phyloP scores from a whole-genome alignment of 2,113 vertebrate genomes.

The Calyptomena viridis region DNA sequence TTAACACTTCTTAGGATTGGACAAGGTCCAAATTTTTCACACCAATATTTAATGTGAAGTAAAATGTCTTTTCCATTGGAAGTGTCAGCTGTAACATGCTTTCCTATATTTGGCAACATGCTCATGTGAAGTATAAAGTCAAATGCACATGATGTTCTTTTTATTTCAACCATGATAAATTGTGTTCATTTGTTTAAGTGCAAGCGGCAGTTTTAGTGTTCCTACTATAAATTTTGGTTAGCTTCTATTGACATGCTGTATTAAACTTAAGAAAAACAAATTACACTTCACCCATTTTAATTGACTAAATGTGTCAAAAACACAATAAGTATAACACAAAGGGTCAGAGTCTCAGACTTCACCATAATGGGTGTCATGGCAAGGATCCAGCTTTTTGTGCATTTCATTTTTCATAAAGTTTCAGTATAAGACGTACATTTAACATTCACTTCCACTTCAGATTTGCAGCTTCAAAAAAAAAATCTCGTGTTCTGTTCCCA shows the following conservation, averaged over 20 bases:
- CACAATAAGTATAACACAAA: slow-evolving; percentile 80
- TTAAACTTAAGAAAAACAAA: slow-evolving; percentile 87
- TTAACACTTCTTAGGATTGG: slow-evolving; percentile 91
- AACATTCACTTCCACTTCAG: slow-evolving; percentile 75
- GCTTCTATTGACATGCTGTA: slow-evolving; percentile 86
- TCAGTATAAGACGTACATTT: slow-evolving; percentile 66
- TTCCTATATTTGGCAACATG: slow-evolving; percentile 91
- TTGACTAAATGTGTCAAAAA: slow-evolving; percentile 88
- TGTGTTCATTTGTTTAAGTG: slow-evolving; percentile 86
- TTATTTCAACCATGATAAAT: slow-evolving; percentile 85
- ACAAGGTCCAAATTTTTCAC: slow-evolving; percentile 83
- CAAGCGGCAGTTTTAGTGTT: slow-evolving; percentile 90
- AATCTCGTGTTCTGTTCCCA: slow-evolving; percentile 36
- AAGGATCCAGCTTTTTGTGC: slow-evolving; percentile 78
- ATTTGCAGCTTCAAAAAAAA: slow-evolving; percentile 63
- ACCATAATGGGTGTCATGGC: slow-evolving; percentile 89
- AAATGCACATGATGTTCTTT: slow-evolving; percentile 79
- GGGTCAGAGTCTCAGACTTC: slow-evolving; percentile 78
- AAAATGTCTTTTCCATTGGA: slow-evolving; percentile 87
- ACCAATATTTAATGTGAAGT: slow-evolving; percentile 87
- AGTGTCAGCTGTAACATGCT: slow-evolving; percentile 83
- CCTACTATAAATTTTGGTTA: slow-evolving; percentile 87
- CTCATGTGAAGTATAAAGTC: slow-evolving; percentile 78
- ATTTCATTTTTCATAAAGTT: slow-evolving; percentile 81
- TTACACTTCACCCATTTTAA: slow-evolving; percentile 85